Base-by-base conservation (phyloP, 2,888 invertebrate species). In the Chrysolina haemoptera region DNA sequence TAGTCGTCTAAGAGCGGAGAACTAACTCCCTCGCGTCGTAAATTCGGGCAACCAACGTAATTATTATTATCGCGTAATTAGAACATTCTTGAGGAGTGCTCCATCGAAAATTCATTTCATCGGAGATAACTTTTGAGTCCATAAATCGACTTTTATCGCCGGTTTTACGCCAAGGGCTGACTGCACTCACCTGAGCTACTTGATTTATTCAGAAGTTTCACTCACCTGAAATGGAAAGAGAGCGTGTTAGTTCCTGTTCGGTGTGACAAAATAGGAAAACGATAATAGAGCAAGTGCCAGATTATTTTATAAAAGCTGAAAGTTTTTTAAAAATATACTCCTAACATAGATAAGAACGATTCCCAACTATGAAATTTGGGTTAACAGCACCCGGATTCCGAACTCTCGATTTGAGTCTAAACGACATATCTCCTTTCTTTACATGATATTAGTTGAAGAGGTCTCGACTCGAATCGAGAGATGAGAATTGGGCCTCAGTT, bases 31-130 rank as follows among this genome's bases (percentile, higher is more conserved):
- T 70, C 43, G 55, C 63, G 75, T 75, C 70, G 75, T 75, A 75
- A 75, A 67, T 75, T 66, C 50, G 67, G 66, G 62, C 62, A 70
- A 68, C 72, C 75, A 59, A 53, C 50, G 75, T 75, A 75, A 75
- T 75, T 75, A 75, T 72, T 72, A 72, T 72, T 75, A 72, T 72
- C 75, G 75, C 63, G 64, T 71, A 75, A 75, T 72, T 72, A 75
- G 67, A 68, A 70, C 67, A 74, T 74, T 63, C 67, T 67, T 71
- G 53, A 18, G 71, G 50, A 63, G 71, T 62, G 40, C 16, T 55
- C 50, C 41, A 35, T 71, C 41, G 62, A 50, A 53, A 67, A 67
- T 67, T 53, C 53, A 40, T 67, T 53, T 67, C 67, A 53, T 20
- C 35, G 35, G 27, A 67, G 59, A 59, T 59, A 35, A 59, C 59